Evolutionary conservation across 2,113 vertebrate genomes (phyloP).

Genomic region (Macrotis lagotis): DNA sequence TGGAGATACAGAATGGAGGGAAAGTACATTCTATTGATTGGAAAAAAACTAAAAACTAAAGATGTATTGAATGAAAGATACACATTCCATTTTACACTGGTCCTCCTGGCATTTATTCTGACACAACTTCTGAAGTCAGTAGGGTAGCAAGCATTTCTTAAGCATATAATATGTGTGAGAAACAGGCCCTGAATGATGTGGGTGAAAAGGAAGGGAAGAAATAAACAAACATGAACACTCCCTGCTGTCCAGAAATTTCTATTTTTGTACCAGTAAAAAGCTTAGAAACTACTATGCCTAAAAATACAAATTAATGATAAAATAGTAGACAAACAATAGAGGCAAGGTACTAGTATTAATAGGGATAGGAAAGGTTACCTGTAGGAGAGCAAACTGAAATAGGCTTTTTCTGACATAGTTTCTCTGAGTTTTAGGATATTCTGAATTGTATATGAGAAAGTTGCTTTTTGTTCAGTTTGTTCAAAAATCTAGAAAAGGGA

Average conservation of each 20-base stretch:
- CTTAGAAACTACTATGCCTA: not conserved
- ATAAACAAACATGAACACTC: not conserved
- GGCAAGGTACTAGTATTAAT: not conserved
- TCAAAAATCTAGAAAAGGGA: not conserved
- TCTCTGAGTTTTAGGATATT: not conserved
- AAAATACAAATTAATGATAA: not conserved
- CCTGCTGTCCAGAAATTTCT: not conserved
- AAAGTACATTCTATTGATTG: not conserved
- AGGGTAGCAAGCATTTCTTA: not conserved
- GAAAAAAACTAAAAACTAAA: not conserved
- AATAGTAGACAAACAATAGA: not conserved
- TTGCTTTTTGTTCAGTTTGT: not conserved
- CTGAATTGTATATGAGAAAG: not conserved
- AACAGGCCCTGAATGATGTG: not conserved
- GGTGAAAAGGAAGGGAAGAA: not conserved
- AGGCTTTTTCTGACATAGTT: not conserved
- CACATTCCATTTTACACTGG: not conserved
- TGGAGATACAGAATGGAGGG: not conserved
- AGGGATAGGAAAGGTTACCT: not conserved
- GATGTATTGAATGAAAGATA: not conserved
- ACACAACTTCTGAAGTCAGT: not conserved
- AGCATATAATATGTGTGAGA: not conserved
- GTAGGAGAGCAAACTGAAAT: not conserved
- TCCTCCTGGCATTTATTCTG: not conserved
- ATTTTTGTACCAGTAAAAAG: not conserved